Evolutionary conservation across 2,113 vertebrate genomes (phyloP).

Genomic region (Prunella himalayana): DNA sequence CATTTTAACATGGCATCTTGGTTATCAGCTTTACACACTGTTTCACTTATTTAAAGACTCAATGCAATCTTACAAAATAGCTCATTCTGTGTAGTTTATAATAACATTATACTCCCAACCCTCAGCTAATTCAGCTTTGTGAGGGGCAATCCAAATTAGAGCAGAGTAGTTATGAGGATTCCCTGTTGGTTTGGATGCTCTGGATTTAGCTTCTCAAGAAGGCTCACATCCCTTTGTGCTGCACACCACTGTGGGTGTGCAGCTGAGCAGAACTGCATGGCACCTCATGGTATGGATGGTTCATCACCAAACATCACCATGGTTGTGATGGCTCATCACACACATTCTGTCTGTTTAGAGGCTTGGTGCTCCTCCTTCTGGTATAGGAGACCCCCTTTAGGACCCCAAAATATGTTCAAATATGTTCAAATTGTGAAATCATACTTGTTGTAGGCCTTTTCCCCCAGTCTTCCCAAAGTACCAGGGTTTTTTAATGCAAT

Average conservation of each 20-base stretch:
- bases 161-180: neutral
- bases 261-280: neutral
- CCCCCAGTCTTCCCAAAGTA: neutral
- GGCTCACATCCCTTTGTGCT: neutral
- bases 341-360: neutral
- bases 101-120: neutral
- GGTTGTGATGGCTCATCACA: neutral
- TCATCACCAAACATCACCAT: neutral
- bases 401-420: neutral
- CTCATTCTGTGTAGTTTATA: neutral
- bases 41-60: neutral
- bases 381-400: neutral
- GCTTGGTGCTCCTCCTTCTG: neutral
- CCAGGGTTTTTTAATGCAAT: neutral
- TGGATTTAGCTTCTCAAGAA: neutral
- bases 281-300: neutral
- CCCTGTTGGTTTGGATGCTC: neutral
- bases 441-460: neutral
- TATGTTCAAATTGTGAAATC: neutral
- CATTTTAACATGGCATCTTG: neutral
- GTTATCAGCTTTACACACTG: neutral
- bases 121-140: neutral
- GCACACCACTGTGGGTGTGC: fast-evolving
- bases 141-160: neutral
- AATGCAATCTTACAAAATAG: neutral